Percentiles rank a stretch among this genome's conserved stretches.
phyloP scores from a whole-genome alignment of 2,888 invertebrate species.

The Cantharis flavilabris region DNA sequence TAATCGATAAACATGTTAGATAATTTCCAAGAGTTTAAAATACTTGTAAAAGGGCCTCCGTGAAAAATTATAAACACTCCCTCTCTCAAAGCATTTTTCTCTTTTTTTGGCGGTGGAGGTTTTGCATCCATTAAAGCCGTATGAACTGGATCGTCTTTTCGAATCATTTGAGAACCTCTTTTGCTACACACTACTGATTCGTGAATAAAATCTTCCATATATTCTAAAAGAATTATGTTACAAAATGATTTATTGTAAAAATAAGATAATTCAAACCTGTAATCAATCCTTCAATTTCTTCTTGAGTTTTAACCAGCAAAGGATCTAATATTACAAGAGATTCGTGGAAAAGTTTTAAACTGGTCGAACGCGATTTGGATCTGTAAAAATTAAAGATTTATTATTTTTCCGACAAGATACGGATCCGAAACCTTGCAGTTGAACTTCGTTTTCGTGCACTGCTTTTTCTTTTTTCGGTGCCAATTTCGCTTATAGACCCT shows the following conservation, averaged over 20 bases:
- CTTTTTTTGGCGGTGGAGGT: conserved; percentile 6
- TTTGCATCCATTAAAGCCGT: conserved; percentile 36
- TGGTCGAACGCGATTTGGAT: background rate
- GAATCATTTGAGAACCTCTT: background rate
- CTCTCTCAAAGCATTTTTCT: conserved; percentile 34
- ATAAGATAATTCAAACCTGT: conserved; percentile 28
- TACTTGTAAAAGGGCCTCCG: conserved; percentile 56
- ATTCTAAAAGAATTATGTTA: conserved; percentile 2
- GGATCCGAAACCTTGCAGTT: background rate
- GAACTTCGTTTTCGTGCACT: conserved; percentile 1
- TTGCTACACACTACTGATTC: background rate
- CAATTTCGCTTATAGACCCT: background rate
- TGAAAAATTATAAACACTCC: conserved; percentile 56
- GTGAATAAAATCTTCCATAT: conserved; percentile 1
- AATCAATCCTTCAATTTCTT: conserved; percentile 38
- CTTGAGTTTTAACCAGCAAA: conserved; percentile 19
- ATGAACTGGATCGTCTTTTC: conserved; percentile 45
- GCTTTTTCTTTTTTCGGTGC: background rate
- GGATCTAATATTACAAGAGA: background rate
- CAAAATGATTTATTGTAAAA: background rate
- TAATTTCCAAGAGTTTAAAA: background rate
- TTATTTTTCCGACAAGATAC: background rate
- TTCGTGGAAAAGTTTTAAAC: background rate
- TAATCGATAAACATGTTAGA: background rate
- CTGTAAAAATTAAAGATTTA: background rate